A percentile compares a stretch with the other conserved stretches of the same genome.
phyloP scores from a whole-genome alignment of 2,888 invertebrate species.

The Bombylius discolor region DNA sequence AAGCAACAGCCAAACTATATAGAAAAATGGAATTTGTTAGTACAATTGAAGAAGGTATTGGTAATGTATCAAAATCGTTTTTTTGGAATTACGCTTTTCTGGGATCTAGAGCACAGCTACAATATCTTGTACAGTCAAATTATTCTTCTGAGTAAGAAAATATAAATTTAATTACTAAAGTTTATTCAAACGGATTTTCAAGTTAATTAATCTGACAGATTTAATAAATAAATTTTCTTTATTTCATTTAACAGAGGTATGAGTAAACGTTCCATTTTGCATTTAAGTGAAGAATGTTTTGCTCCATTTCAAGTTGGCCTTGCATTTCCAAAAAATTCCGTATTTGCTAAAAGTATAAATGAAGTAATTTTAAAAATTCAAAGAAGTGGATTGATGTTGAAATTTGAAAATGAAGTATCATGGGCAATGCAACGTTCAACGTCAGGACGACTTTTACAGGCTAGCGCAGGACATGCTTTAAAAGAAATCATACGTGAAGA shows the following conservation, averaged over 20 bases:
- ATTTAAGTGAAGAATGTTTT: slow-evolving; percentile 62
- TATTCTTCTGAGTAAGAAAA: slow-evolving; percentile 45
- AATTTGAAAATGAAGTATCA: slow-evolving; percentile 54
- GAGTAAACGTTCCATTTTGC: slow-evolving; percentile 49
- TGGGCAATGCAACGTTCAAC: slow-evolving; percentile 56
- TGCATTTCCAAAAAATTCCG: slow-evolving; percentile 49
- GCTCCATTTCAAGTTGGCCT: slow-evolving; percentile 56
- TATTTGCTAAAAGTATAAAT: slow-evolving; percentile 49
- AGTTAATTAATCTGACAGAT: no score
- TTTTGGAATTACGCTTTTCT: slow-evolving; percentile 69
- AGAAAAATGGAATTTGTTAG: slow-evolving; percentile 55
- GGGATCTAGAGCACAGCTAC: slow-evolving; percentile 56
- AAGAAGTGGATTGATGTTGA: slow-evolving; percentile 55
- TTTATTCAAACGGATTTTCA: no score
- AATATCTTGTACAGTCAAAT: slow-evolving; percentile 59
- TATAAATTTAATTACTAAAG: neutral
- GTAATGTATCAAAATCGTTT: slow-evolving; percentile 59
- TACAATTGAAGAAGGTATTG: slow-evolving; percentile 51
- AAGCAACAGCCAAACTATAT: slow-evolving; percentile 45
- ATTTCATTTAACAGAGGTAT: slow-evolving; percentile 26
- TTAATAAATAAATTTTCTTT: neutral
- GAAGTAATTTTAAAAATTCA: slow-evolving; percentile 45
- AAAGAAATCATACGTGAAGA: slow-evolving; percentile 45
- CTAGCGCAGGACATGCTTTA: slow-evolving; percentile 36
- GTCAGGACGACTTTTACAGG: slow-evolving; percentile 50